Conservation (phyloP, 2,888 invertebrate genomes). For the Tenthredo mesomela region DNA sequence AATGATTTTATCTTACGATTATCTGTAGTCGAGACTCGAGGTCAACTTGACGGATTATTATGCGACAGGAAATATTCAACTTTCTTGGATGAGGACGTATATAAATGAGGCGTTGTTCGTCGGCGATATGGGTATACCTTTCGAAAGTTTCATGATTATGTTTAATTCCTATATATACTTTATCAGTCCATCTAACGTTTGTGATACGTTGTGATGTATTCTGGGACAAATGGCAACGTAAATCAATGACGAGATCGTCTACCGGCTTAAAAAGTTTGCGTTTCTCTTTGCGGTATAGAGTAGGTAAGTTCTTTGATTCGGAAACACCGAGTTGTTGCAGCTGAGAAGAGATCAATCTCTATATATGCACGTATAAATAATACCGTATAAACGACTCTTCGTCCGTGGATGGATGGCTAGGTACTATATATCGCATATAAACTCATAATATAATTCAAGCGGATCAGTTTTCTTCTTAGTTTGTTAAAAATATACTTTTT, state of each 20-base stretch:
- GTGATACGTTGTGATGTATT: conserved; percentile 36
- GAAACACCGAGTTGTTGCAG: conserved; percentile 13
- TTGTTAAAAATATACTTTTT: neutral
- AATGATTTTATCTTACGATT: neutral
- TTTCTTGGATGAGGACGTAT: neutral
- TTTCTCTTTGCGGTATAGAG: conserved; percentile 42
- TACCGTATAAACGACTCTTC: neutral
- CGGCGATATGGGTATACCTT: conserved; percentile 9
- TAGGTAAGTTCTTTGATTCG: conserved; percentile 25
- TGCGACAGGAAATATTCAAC: conserved; percentile 35
- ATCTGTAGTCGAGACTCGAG: conserved; percentile 10
- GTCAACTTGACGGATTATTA: conserved; percentile 12
- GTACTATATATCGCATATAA: neutral
- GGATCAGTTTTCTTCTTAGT: neutral
- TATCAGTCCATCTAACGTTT: conserved; percentile 15
- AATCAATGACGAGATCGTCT: conserved; percentile 40
- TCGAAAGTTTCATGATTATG: conserved; percentile 46
- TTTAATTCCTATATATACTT: conserved; percentile 39
- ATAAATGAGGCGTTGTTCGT: conserved; percentile 35
- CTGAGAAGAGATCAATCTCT: conserved; percentile 27
- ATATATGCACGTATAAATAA: neutral
- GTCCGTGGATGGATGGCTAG: neutral
- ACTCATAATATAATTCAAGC: neutral
- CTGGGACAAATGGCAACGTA: conserved; percentile 42
- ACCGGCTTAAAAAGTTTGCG: neutral